A percentile compares a stretch with the other conserved stretches of the same genome.
These are phyloP conservation scores for Callyntrura sp. DNA, from an alignment of 2,888 invertebrate genomes.

Conservation along the genomic window DNA sequence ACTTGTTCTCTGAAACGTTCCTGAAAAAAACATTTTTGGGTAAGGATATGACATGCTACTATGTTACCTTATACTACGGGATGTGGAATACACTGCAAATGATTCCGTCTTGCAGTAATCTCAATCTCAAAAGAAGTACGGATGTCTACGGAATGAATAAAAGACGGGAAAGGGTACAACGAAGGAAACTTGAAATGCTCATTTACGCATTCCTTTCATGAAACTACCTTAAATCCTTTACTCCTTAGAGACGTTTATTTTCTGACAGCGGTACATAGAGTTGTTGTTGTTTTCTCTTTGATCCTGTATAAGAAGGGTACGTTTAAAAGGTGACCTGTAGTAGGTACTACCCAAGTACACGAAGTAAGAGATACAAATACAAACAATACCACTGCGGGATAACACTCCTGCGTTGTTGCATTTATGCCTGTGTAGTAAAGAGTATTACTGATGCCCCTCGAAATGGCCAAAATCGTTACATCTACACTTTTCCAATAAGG, in stretches of 20 bases:
- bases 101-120: background rate
- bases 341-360: background rate
- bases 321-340: background rate
- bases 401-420: background rate
- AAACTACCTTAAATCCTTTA: conserved; percentile 53
- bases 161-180: background rate
- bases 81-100: background rate
- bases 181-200: conserved; percentile 23
- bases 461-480: background rate
- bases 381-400: background rate
- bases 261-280: background rate
- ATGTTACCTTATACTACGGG: too few species aligned
- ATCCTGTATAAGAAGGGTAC: background rate
- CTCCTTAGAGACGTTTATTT: conserved; percentile 53
- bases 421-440: background rate
- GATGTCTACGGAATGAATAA: background rate
- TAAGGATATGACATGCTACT: background rate
- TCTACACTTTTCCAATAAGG: background rate
- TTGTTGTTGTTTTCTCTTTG: background rate
- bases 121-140: background rate
- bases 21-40: background rate
- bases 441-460: background rate
- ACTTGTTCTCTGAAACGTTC: background rate
- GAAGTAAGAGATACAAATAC: too few species aligned
- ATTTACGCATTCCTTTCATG: conserved; percentile 64